Percentiles rank a stretch among this genome's conserved stretches.
Conservation (phyloP, 2,113 vertebrate genomes). For the Dendrocopos noguchii region DNA sequence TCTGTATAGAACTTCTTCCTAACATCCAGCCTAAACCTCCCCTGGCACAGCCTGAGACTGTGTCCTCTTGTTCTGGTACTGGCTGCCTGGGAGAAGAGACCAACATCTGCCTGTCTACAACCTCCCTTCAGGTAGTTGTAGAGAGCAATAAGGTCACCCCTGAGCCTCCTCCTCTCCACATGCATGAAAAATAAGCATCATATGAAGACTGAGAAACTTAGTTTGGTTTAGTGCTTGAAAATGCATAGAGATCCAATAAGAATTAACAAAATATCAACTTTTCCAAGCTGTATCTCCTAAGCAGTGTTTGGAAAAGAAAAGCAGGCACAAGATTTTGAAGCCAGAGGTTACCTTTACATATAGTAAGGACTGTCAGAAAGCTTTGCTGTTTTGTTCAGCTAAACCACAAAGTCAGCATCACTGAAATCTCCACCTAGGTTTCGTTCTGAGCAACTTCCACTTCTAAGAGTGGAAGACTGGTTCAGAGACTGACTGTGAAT, state of each 20-base stretch:
- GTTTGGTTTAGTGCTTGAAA: neutral
- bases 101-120: too few species aligned
- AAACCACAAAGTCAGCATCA: neutral
- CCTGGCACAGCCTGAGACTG: too few species aligned
- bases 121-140: too few species aligned
- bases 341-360: neutral
- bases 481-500: neutral
- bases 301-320: neutral
- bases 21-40: too few species aligned
- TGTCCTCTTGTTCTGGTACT: too few species aligned
- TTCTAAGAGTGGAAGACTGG: neutral
- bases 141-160: too few species aligned
- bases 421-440: neutral
- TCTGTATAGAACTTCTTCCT: too few species aligned
- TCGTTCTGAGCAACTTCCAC: neutral
- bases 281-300: neutral
- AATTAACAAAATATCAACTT: neutral
- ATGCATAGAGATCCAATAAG: neutral
- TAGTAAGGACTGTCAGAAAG: neutral
- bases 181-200: neutral
- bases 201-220: neutral
- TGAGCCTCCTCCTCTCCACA: too few species aligned
- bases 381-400: constrained; percentile 20
- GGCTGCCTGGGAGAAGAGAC: too few species aligned
- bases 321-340: neutral